Conservation (phyloP, 2,888 invertebrate genomes). For the Drosophila limbata region DNA sequence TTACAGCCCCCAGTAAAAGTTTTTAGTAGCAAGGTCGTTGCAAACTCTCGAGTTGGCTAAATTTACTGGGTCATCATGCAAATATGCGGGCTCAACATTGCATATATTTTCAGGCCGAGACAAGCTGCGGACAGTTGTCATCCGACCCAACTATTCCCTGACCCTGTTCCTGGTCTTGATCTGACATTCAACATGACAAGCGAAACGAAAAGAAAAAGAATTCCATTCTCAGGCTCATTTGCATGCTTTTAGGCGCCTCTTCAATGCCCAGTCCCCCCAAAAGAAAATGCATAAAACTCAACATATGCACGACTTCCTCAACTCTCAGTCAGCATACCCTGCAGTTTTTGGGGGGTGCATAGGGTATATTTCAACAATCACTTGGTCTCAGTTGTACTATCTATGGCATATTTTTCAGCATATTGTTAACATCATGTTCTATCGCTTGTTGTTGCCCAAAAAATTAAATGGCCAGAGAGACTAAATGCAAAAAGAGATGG, state of each 20-base stretch:
- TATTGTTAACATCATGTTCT: constrained; percentile 32
- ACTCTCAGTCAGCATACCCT: constrained; percentile 3
- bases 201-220: constrained; percentile 17
- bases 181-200: constrained; percentile 45
- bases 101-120: constrained; percentile 54
- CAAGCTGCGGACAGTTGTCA: constrained; percentile 73
- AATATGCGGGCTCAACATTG: constrained; percentile 69
- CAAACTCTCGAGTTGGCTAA: constrained; percentile 21
- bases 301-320: constrained; percentile 51
- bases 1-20: constrained; percentile 1
- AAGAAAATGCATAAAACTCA: constrained; percentile 53
- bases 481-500: neutral
- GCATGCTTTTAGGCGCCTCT: constrained; percentile 66
- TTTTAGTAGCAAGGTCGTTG: constrained; percentile 30
- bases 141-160: constrained; percentile 20
- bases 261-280: constrained; percentile 27
- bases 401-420: constrained; percentile 12
- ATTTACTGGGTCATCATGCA: constrained; percentile 55
- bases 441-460: constrained; percentile 22
- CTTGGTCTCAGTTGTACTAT: constrained; percentile 13
- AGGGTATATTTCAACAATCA: constrained; percentile 15
- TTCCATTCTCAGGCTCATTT: constrained; percentile 51
- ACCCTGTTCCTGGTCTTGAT: constrained; percentile 10
- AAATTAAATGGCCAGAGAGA: constrained; percentile 29
- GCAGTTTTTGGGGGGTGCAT: neutral